Conservation (phyloP, 2,797 vertebrate species). For the Serranus cabrilla region DNA sequence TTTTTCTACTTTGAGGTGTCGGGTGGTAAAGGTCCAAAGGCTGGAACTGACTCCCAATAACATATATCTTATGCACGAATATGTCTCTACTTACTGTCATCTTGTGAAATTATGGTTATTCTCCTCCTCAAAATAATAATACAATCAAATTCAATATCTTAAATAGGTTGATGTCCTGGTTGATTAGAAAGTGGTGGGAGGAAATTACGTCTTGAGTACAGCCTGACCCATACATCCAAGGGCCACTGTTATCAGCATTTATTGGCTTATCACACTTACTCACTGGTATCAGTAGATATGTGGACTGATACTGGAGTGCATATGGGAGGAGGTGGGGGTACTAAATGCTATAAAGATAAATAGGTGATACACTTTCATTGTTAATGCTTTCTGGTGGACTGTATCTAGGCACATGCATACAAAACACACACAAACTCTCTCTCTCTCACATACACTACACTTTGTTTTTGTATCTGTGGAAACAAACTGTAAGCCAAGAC, state of each 20-base stretch:
- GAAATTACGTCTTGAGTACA: background rate
- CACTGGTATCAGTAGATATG: background rate
- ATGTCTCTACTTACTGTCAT: background rate
- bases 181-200: background rate
- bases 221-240: background rate
- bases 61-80: background rate
- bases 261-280: slow-evolving; percentile 7
- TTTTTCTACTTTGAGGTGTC: background rate
- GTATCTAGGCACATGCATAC: background rate
- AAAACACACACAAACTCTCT: slow-evolving; percentile 4
- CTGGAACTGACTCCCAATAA: background rate
- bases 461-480: slow-evolving; percentile 59
- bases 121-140: background rate
- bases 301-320: background rate
- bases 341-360: slow-evolving; percentile 13
- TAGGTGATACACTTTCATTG: background rate
- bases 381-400: background rate
- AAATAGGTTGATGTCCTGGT: background rate
- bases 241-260: background rate
- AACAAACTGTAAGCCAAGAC: slow-evolving; percentile 49
- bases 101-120: slow-evolving; percentile 1
- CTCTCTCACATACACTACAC: background rate
- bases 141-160: background rate
- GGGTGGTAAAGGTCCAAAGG: background rate
- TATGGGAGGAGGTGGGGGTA: background rate